Base-by-base conservation (phyloP, 1,140 invertebrate genomes). In the Nebria ingens region DNA sequence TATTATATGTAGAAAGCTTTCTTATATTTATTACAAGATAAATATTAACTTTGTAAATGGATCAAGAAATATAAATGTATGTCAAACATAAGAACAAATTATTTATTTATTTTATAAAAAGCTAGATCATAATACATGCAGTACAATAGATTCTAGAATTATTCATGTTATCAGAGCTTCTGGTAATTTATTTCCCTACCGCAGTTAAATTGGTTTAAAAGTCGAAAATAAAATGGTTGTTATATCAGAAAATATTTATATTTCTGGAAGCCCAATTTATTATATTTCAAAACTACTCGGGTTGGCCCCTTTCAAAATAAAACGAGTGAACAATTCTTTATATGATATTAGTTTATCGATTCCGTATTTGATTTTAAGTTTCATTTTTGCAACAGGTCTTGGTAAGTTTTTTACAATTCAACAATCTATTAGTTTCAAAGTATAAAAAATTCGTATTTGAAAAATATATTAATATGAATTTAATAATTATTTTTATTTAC, bases 401-500 rank as follows among this genome's bases (percentile, higher is more conserved):
- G 15, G 40, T 45, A 45, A 12, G 40, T 45, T 12, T 17, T 9
- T 9, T 34, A 9, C 25, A 9, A 34, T 9, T 34, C n/a, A 34
- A 34, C 25, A 34, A 34, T n/a, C 25, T 34, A n/a, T 34, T 34
- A 63, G 34, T n/a, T n/a, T n/a, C n/a, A n/a, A n/a, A n/a, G n/a
- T n/a, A n/a, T n/a, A n/a, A n/a, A n/a, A n/a, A n/a, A n/a, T n/a
- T n/a, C n/a, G n/a, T n/a, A n/a, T n/a, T n/a, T n/a, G n/a, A n/a
- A n/a, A n/a, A n/a, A n/a, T n/a, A n/a, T n/a, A n/a, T n/a, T n/a
- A n/a, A n/a, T n/a, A n/a, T n/a, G n/a, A n/a, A n/a, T n/a, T n/a
- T n/a, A n/a, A n/a, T n/a, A n/a, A n/a, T n/a, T n/a, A n/a, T n/a
- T n/a, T n/a, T n/a, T n/a, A n/a, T n/a, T n/a, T n/a, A n/a, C n/a